Percentiles rank a stretch among this genome's conserved stretches.
phyloP scores from a whole-genome alignment of 1,140 invertebrate genomes.

The Bombus consobrinus region DNA sequence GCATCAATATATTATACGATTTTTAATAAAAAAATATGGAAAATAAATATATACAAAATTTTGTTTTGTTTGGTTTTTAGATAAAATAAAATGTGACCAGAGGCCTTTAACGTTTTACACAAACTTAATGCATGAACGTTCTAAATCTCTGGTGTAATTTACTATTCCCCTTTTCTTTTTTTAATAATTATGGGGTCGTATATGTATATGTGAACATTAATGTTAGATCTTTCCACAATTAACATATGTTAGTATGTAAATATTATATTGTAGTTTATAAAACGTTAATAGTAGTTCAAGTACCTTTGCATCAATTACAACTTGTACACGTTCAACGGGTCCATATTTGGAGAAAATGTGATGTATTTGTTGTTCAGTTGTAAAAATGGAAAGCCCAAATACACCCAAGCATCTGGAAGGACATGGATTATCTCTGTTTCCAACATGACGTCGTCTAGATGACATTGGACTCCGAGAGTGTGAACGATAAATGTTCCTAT shows the following conservation, averaged over 20 bases:
- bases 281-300: constrained; percentile 45
- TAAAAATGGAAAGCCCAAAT: constrained; percentile 96
- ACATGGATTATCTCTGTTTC: constrained; percentile 91
- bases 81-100: constrained; percentile 69
- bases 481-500: constrained; percentile 76
- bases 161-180: constrained; percentile 64
- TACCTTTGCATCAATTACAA: constrained; percentile 98
- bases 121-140: constrained; percentile 72
- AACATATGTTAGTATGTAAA: not conserved
- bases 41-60: not conserved
- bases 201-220: not conserved
- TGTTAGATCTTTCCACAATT: not conserved
- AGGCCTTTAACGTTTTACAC: constrained; percentile 78
- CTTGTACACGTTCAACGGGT: constrained; percentile 95
- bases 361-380: constrained; percentile 95
- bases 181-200: constrained; percentile 14
- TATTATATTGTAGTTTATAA: constrained; percentile 4
- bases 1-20: not conserved
- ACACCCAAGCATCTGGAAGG: constrained; percentile 96
- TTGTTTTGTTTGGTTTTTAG: not conserved
- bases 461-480: constrained; percentile 85
- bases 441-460: constrained; percentile 84
- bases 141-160: constrained; percentile 78
- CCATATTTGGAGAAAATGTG: constrained; percentile 97
- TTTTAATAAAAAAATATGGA: not conserved